These are phyloP conservation scores for Mormyrus proboscirostris DNA, from an alignment of 2,797 vertebrate genomes.

Conservation along the genomic window DNA sequence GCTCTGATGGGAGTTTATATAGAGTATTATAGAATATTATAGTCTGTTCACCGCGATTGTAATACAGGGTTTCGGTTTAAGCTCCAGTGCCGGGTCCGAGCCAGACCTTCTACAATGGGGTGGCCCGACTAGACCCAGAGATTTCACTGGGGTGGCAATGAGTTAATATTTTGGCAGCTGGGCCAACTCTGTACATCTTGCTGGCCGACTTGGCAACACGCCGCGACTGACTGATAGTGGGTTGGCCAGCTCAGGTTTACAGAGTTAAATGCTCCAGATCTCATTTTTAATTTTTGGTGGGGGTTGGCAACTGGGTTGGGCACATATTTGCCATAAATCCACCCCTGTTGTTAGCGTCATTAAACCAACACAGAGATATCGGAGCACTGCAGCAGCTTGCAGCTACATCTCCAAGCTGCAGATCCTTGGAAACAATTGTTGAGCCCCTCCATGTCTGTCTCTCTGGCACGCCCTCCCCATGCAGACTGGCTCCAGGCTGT, in stretches of 20 bases:
- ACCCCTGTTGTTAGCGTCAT: not conserved
- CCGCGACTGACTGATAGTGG: not conserved
- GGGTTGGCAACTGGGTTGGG: not conserved
- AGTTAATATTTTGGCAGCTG: not conserved
- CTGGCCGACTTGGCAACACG: not conserved
- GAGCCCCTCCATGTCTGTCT: not conserved
- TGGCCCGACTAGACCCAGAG: not conserved
- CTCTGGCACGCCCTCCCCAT: not conserved
- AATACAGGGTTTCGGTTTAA: not conserved
- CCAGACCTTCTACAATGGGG: not conserved
- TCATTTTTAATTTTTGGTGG: not conserved
- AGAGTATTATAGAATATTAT: not conserved
- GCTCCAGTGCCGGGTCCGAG: not conserved
- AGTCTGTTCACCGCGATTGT: not conserved
- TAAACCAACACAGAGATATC: not conserved
- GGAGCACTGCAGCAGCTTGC: not conserved
- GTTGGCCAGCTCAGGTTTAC: not conserved
- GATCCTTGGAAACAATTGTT: no score
- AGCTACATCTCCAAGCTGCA: not conserved
- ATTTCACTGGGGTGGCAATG: not conserved
- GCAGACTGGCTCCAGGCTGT: constrained; percentile 77
- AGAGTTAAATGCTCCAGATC: not conserved
- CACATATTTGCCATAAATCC: not conserved
- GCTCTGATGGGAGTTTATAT: not conserved
- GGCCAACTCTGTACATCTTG: not conserved